Evolutionary conservation across 2,888 invertebrate species (phyloP), one percentile per base, ranked within the genome.

Genomic region (Heliconius erato): DNA sequence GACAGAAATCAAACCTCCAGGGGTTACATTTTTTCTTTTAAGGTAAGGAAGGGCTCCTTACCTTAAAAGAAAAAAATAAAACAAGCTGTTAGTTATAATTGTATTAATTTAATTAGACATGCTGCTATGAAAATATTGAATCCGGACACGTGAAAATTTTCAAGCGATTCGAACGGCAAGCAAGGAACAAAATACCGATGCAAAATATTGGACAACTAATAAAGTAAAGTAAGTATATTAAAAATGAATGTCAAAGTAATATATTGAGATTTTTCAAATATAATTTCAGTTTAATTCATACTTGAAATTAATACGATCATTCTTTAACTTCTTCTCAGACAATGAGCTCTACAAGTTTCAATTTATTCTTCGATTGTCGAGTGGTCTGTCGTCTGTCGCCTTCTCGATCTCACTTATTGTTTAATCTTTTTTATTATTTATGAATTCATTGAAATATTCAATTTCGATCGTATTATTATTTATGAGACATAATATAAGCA

Each of bases 401-500:
- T 7, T 76, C n/a, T 14, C 35, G 74, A 79, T 44, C 49, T 71
- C 49, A 76, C 32, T 78, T 74, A 67, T 11, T 44, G 28, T 44
- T 78, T 67, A 32, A 59, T 59, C 32, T 68, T 26, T 79, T 68
- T 32, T 79, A 59, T 59, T 72, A 32, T 72, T 79, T 63, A 71
- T 35, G 35, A 26, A 44, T 67, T 44, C 65, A 28, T 67, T 67
- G 49, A 67, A 28, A 44, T 28, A 78, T 49, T 78, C 44, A 19
- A 49, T 78, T 76, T 67, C 28, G 16, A 78, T 78, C 32, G 67
- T 28, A 40, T 74, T 69, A 84, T 81, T 82, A 83, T 85, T 82
- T 79, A 81, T 85, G 79, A 63, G 54, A 81, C 65, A 74, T 74
- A 77, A 80, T 81, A 82, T 81, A 82, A 83, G 83, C 80, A 79